These are phyloP conservation scores for Suricata suricatta DNA, from an alignment of 2,113 vertebrate genomes.

Conservation along the genomic window DNA sequence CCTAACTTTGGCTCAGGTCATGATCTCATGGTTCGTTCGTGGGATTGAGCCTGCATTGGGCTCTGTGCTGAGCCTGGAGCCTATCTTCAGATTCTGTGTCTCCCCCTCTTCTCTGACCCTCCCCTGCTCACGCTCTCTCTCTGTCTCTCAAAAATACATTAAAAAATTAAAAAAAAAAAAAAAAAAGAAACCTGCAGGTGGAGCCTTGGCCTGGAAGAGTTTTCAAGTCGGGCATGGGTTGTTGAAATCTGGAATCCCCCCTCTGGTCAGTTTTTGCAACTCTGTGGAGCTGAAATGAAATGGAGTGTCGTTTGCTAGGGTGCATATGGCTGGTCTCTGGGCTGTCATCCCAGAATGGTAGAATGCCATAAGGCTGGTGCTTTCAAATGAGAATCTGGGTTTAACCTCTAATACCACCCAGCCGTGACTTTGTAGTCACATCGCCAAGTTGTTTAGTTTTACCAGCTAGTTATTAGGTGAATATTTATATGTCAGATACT, in stretches of 20 bases:
- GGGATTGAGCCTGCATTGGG: no score
- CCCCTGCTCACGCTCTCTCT: no score
- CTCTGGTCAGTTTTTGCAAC: neutral
- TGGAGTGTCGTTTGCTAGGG: neutral
- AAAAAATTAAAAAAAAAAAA: no score
- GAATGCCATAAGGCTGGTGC: neutral
- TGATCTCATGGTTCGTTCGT: no score
- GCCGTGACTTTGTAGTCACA: neutral
- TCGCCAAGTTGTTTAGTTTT: neutral
- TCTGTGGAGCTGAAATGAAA: neutral
- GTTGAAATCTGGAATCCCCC: neutral
- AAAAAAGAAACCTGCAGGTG: neutral
- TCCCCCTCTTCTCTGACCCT: no score
- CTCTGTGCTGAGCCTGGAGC: no score
- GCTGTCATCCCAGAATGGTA: neutral
- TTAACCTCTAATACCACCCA: neutral
- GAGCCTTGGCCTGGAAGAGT: neutral
- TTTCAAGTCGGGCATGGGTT: neutral
- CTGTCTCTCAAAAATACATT: no score
- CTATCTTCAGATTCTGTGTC: no score
- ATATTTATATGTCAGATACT: neutral
- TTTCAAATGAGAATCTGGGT: conserved; percentile 7
- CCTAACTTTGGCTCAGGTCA: no score
- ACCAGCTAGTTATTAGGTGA: neutral
- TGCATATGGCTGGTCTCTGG: neutral